Conservation (phyloP, 2,113 vertebrate species). For the Elgaria multicarinata region DNA sequence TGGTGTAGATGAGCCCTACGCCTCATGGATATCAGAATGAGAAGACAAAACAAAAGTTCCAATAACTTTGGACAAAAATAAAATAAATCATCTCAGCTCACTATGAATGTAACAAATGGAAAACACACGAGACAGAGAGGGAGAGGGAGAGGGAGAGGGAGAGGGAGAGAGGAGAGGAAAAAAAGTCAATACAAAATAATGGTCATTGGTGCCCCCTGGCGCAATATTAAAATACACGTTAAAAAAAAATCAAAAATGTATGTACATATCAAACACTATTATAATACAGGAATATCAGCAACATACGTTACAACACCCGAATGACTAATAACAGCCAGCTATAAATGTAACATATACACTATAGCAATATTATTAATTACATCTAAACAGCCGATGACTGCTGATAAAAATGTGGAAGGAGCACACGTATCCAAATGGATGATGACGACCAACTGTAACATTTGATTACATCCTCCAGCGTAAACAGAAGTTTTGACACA, state of each 20-base stretch:
- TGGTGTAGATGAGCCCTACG: too few species aligned
- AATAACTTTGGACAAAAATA: not conserved
- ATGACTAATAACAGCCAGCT: not conserved
- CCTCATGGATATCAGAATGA: not conserved
- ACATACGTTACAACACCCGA: not conserved
- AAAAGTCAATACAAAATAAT: not conserved
- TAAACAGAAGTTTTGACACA: not conserved
- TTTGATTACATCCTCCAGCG: not conserved
- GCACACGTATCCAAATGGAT: not conserved
- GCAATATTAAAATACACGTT: not conserved
- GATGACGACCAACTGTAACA: not conserved
- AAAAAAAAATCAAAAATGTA: not conserved
- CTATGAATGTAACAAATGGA: not conserved
- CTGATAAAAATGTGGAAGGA: not conserved
- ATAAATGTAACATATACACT: not conserved
- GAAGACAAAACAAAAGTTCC: not conserved
- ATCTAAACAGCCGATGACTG: not conserved
- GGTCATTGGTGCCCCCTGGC: not conserved
- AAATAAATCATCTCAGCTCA: not conserved
- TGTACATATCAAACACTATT: not conserved
- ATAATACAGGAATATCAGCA: not conserved
- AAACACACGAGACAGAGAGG: not conserved
- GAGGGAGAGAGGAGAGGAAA: not conserved
- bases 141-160: not conserved
- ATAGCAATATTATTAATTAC: not conserved